Evolutionary conservation across 1,140 invertebrate genomes (phyloP).

Genomic region (Lerema accius): DNA sequence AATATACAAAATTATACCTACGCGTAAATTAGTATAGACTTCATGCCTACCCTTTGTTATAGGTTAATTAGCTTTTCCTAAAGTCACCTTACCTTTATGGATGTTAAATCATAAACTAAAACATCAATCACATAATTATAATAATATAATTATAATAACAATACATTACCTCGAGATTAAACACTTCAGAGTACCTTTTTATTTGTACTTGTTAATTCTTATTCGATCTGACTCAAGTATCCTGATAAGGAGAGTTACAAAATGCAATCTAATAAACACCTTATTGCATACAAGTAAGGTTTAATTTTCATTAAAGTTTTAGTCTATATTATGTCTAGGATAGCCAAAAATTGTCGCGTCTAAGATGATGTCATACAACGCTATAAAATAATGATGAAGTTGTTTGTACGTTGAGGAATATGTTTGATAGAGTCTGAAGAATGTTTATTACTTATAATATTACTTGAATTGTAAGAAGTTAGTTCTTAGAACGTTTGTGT

Average conservation of each 20-base stretch:
- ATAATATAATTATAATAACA: too few relatives aligned
- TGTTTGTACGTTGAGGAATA: conserved; percentile 33
- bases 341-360: conserved; percentile 55
- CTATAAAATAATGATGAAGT: conserved; percentile 26
- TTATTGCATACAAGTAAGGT: not conserved
- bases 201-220: conserved; percentile 42
- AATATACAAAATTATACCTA: too few relatives aligned
- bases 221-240: conserved; percentile 48
- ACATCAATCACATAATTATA: too few relatives aligned
- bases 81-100: too few relatives aligned
- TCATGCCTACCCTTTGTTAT: too few relatives aligned
- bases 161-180: not conserved
- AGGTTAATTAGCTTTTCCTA: too few relatives aligned
- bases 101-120: too few relatives aligned
- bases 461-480: too few relatives aligned
- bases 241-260: conserved; percentile 31
- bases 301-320: conserved; percentile 1
- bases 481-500: too few relatives aligned
- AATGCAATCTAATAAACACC: not conserved
- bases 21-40: too few relatives aligned
- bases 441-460: too few relatives aligned
- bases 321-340: too few relatives aligned
- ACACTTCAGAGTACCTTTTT: conserved; percentile 19
- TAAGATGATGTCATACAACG: conserved; percentile 47
- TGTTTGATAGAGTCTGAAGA: not conserved